A percentile compares a stretch with the other conserved stretches of the same genome.
These are phyloP conservation scores for Suillia variegata DNA, from an alignment of 2,888 invertebrate genomes.

Conservation along the genomic window DNA sequence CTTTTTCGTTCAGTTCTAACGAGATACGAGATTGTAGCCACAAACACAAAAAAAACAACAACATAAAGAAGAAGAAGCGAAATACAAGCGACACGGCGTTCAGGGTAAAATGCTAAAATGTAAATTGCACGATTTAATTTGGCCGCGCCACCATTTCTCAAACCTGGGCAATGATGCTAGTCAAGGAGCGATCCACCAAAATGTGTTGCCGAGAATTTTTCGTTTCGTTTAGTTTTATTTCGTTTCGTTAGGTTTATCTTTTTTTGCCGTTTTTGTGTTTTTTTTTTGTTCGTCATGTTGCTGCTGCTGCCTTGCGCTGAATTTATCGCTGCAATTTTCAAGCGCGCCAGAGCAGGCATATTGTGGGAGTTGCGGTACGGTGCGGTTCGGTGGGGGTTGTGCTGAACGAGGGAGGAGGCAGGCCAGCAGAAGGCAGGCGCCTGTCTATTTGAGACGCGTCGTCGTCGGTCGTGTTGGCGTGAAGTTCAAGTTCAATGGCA, in stretches of 20 bases:
- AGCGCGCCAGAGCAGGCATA: conserved; percentile 22
- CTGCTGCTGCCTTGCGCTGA: conserved; percentile 18
- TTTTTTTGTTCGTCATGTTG: neutral
- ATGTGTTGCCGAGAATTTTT: conserved; percentile 13
- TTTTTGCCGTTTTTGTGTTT: neutral
- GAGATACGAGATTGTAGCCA: neutral
- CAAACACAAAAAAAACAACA: conserved; percentile 3
- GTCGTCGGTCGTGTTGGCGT: no score
- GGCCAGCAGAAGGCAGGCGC: neutral
- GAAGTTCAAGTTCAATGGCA: conserved; percentile 55
- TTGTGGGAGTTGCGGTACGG: no score
- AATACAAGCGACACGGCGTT: conserved; percentile 3
- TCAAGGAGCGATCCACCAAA: neutral
- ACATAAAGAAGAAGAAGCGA: neutral
- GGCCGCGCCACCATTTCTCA: no score
- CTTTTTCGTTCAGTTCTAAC: neutral
- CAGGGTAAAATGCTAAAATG: conserved; percentile 12
- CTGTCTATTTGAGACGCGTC: neutral
- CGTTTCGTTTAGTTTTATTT: conserved; percentile 2
- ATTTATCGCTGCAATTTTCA: conserved; percentile 42
- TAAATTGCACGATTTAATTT: conserved; percentile 41
- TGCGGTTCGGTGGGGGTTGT: no score
- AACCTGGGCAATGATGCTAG: conserved; percentile 28
- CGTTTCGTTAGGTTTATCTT: neutral
- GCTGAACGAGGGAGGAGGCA: neutral